Evolutionary conservation across 2,797 vertebrate species (phyloP).

Genomic region (Mallotus villosus): DNA sequence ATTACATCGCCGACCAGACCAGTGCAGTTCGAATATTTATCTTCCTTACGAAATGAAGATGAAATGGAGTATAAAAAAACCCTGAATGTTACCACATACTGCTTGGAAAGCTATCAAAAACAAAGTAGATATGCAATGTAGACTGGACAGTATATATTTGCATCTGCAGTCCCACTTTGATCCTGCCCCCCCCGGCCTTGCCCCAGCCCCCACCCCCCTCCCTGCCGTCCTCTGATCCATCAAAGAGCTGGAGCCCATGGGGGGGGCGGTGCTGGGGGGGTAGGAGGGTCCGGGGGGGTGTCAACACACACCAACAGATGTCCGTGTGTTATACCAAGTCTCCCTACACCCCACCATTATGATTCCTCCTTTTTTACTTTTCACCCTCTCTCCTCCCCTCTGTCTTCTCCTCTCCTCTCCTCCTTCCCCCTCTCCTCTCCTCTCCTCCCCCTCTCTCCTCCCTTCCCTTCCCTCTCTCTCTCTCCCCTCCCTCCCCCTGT

Average conservation of each 20-base stretch:
- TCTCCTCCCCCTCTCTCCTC: conserved; percentile 17
- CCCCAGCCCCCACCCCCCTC: conserved; percentile 44
- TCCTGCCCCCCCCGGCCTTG: conserved; percentile 51
- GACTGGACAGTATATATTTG: too few relatives aligned
- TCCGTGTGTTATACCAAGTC: conserved; percentile 30
- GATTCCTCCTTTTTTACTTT: conserved; percentile 27
- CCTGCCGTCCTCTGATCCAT: conserved; percentile 69
- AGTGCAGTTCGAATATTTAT: too few relatives aligned
- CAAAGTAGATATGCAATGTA: too few relatives aligned
- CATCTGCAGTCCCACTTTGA: too few relatives aligned
- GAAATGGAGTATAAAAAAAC: too few relatives aligned
- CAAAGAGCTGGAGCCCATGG: conserved; percentile 63
- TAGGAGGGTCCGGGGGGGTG: conserved; percentile 29
- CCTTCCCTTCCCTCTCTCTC: conserved; percentile 23
- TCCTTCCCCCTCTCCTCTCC: conserved; percentile 19
- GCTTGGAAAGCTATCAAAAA: too few relatives aligned
- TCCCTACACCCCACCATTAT: background rate
- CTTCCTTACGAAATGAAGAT: too few relatives aligned
- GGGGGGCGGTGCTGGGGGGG: conserved; percentile 35
- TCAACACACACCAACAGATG: conserved; percentile 57
- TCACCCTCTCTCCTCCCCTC: background rate
- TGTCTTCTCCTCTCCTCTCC: background rate
- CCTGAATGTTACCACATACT: too few relatives aligned
- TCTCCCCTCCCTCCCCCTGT: background rate
- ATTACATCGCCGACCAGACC: too few relatives aligned